A percentile compares a stretch with the other conserved stretches of the same genome.
phyloP scores from a whole-genome alignment of 1,140 invertebrate genomes.

The Magallana gigas region DNA sequence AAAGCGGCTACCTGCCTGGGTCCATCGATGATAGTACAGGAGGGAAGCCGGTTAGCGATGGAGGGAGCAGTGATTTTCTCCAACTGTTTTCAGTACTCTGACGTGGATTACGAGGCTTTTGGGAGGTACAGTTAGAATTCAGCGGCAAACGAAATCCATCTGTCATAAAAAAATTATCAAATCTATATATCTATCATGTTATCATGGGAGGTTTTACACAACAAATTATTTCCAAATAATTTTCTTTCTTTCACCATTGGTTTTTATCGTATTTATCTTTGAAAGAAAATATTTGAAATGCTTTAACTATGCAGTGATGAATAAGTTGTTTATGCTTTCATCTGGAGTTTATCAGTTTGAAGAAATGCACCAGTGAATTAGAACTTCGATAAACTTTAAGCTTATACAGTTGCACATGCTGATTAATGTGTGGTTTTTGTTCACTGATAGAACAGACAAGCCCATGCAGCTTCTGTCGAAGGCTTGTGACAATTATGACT shows the following conservation, averaged over 20 bases:
- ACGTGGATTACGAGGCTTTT: constrained; percentile 12
- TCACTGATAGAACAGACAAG: no score
- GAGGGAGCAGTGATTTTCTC: constrained; percentile 27
- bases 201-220: constrained; percentile 17
- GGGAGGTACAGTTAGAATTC: constrained; percentile 31
- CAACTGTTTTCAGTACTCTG: constrained; percentile 21
- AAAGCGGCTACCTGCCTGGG: not conserved
- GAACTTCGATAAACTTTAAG: not conserved
- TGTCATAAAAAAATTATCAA: not conserved
- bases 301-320: constrained; percentile 3
- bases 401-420: no score
- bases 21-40: not conserved
- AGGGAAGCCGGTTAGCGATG: not conserved
- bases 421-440: no score
- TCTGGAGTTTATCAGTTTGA: constrained; percentile 15
- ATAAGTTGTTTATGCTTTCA: constrained; percentile 24
- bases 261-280: not conserved
- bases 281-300: constrained; percentile 32
- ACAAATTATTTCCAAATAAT: constrained; percentile 30
- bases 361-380: not conserved
- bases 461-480: no score
- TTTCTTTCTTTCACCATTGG: not conserved
- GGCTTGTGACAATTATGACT: no score
- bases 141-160: not conserved
- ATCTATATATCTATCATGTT: constrained; percentile 23